Base-by-base conservation (phyloP, 2,888 invertebrate genomes). In the Drosophila greeni region DNA sequence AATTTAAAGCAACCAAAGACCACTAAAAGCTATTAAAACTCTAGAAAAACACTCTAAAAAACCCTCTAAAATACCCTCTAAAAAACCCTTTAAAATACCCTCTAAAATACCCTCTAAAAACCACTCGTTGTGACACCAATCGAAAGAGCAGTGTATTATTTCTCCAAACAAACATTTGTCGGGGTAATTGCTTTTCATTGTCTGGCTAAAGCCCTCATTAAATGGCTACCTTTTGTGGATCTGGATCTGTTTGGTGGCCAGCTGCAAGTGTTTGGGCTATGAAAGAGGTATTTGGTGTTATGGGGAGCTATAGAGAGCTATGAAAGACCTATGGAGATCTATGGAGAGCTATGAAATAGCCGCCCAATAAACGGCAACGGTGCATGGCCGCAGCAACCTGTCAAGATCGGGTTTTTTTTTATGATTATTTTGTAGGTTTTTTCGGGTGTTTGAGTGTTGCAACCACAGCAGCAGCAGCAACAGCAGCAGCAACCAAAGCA, bases 241-340 rank as follows among this genome's bases (percentile, higher is more conserved):
- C 47, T 73, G 45, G 45, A 47, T 14, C 31, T 18, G 11, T 24
- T 24, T 26, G 45, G 45, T 45, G 70, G 58, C 53, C 76, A 77
- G 70, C 73, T 80, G 81, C 80, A 54, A 70, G 70, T 75, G 75
- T 70, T 62, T 49, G 65, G 29, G 45, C 26, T 6, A 12, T 16
- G 26, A 43, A 26, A 43, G 24, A 43, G n/a, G n/a, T n/a, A n/a
- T n/a, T n/a, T n/a, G n/a, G n/a, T n/a, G 43, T 20, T 1, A 14
- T 14, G 20, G 9, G 8, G 18, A 37, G 5, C 31, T 5, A 31
- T 31, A 12, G 31, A 9, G 26, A 26, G 26, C n/a, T 16, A 4
- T 16, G 34, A 34, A 34, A 14, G 39, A 23, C 23, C 40, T 40
- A 40, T 26, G 31, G 11, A 29, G 43, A 39, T 7, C n/a, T 34